phyloP scores from a whole-genome alignment of 2,113 vertebrate genomes.

The Vidua macroura region DNA sequence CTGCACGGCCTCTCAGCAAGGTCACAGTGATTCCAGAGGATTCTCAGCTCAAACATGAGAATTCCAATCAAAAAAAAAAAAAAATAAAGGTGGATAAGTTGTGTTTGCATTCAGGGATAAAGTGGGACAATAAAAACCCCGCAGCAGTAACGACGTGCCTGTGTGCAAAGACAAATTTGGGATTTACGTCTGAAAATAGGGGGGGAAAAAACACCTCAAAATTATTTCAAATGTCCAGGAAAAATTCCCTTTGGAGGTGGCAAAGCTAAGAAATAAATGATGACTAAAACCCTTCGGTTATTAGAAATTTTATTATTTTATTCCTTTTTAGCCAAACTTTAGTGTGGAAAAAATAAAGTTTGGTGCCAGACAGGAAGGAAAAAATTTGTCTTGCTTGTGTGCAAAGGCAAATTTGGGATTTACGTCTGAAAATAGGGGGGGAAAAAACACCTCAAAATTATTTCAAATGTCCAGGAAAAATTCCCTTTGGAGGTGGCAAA shows the following conservation, averaged over 20 bases:
- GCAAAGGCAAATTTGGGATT: neutral
- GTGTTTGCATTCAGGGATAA: neutral
- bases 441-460: accelerated
- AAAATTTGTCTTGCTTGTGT: neutral
- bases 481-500: neutral
- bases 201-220: accelerated
- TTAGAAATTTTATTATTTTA: accelerated
- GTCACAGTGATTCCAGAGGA: accelerated
- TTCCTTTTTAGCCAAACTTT: neutral
- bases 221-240: neutral
- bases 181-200: accelerated
- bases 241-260: neutral
- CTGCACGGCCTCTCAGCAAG: neutral
- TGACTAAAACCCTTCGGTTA: accelerated
- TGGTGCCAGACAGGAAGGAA: neutral
- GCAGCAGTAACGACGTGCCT: accelerated
- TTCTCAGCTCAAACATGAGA: accelerated
- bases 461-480: neutral
- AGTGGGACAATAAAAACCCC: too few relatives aligned
- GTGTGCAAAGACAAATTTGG: neutral
- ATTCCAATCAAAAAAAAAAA: accelerated
- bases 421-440: accelerated
- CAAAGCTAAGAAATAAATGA: neutral
- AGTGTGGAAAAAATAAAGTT: neutral
- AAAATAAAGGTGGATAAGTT: neutral